A percentile compares a stretch with the other conserved stretches of the same genome.
Evolutionary conservation across 2,888 invertebrate genomes (phyloP).

Genomic region (Stomorhina lunata): DNA sequence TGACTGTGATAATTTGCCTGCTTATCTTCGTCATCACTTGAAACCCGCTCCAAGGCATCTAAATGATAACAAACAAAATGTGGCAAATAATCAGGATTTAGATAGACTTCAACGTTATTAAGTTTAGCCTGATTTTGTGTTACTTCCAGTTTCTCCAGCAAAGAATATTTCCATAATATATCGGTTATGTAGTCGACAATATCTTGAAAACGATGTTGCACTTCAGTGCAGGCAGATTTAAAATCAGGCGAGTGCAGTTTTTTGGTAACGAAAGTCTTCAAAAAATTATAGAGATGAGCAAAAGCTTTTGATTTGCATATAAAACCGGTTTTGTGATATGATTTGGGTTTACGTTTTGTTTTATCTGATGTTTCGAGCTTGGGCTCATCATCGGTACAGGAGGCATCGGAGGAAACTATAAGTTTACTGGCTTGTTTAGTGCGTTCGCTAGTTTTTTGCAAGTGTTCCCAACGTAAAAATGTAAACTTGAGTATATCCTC

Average conservation of each 20-base stretch:
- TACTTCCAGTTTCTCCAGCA: constrained; percentile 75
- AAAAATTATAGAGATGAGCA: constrained; percentile 69
- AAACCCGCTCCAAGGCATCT: constrained; percentile 73
- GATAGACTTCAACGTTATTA: constrained; percentile 38
- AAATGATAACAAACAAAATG: constrained; percentile 75
- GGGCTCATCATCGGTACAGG: constrained; percentile 45
- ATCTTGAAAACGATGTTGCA: constrained; percentile 73
- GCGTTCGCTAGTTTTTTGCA: constrained; percentile 58
- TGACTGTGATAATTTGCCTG: constrained; percentile 73
- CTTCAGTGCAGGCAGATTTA: constrained; percentile 71
- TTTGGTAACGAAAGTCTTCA: constrained; percentile 75
- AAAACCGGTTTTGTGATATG: constrained; percentile 60
- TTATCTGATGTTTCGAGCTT: constrained; percentile 38
- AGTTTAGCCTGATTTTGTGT: constrained; percentile 67
- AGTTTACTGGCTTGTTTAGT: neutral
- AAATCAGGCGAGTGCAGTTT: constrained; percentile 77
- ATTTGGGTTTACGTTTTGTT: constrained; percentile 61
- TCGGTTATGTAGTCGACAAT: constrained; percentile 75
- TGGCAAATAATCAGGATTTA: constrained; percentile 75
- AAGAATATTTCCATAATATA: constrained; percentile 76
- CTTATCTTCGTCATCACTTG: constrained; percentile 77
- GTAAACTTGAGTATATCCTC: constrained; percentile 76
- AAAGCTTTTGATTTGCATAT: constrained; percentile 66
- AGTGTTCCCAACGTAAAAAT: constrained; percentile 78
- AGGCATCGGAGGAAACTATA: constrained; percentile 27